Evolutionary conservation across 2,113 vertebrate species (phyloP).

Genomic region (Misgurnus mizolepis): DNA sequence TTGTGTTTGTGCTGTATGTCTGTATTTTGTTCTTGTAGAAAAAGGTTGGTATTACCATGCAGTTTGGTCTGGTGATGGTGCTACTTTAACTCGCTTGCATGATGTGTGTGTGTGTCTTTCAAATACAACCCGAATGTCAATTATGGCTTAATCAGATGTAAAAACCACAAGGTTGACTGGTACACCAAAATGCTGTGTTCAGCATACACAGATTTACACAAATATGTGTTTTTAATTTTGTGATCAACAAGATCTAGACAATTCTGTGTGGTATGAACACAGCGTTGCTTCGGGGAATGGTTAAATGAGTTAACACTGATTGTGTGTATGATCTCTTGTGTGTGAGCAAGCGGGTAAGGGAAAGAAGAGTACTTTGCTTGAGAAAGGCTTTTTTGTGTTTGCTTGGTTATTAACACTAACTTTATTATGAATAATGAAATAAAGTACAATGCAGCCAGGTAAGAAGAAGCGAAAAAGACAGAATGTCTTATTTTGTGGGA

Average conservation of each 20-base stretch:
- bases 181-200: slow-evolving; percentile 6
- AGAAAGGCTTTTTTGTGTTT: background rate
- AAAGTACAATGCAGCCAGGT: background rate
- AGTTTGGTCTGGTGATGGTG: slow-evolving; percentile 55
- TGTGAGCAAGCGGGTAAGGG: background rate
- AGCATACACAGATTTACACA: background rate
- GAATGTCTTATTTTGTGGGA: background rate
- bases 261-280: slow-evolving; percentile 30
- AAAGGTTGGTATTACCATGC: slow-evolving; percentile 52
- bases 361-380: background rate
- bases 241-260: background rate
- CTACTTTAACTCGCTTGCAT: slow-evolving; percentile 27
- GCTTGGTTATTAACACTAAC: slow-evolving; percentile 15
- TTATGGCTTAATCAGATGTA: background rate
- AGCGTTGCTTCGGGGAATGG: slow-evolving; percentile 21
- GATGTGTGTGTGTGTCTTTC: slow-evolving; percentile 20
- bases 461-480: background rate
- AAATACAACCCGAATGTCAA: slow-evolving; percentile 7
- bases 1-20: slow-evolving; percentile 52
- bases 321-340: slow-evolving; percentile 17
- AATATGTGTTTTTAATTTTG: background rate
- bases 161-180: background rate
- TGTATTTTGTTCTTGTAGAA: slow-evolving; percentile 55
- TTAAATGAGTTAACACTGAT: slow-evolving; percentile 12
- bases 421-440: background rate